Percentiles rank a stretch among this genome's conserved stretches.
phyloP scores from a whole-genome alignment of 2,797 vertebrate species.

The Thalassophryne amazonica region DNA sequence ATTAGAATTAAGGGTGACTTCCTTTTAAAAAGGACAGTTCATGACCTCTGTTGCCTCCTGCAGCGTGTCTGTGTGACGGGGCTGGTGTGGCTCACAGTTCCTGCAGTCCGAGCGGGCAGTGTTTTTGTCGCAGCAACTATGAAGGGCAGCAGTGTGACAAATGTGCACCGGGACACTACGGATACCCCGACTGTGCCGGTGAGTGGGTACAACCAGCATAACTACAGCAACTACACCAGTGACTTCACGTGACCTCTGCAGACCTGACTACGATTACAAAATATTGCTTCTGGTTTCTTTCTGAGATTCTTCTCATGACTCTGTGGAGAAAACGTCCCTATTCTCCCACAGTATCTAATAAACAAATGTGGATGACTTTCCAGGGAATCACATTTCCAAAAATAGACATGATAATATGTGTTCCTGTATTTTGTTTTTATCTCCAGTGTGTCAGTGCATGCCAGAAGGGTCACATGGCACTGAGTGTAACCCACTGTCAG shows the following conservation, averaged over 20 bases:
- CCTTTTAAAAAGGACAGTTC: background rate
- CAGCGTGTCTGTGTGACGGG: constrained; percentile 73
- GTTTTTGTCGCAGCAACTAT: constrained; percentile 70
- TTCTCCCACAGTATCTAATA: constrained; percentile 38
- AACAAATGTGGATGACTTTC: constrained; percentile 24
- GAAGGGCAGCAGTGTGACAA: constrained; percentile 69
- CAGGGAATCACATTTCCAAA: constrained; percentile 25
- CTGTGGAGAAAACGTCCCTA: constrained; percentile 7
- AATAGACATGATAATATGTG: constrained; percentile 22
- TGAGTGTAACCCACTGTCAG: constrained; percentile 71
- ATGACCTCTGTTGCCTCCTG: background rate
- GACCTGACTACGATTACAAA: constrained; percentile 17
- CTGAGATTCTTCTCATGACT: constrained; percentile 56
- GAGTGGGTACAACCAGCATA: constrained; percentile 37
- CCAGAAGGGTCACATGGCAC: constrained; percentile 71
- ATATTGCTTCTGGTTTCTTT: constrained; percentile 20
- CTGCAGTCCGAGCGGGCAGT: constrained; percentile 66
- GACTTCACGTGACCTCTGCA: background rate
- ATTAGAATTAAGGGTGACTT: background rate
- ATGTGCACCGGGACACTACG: constrained; percentile 75
- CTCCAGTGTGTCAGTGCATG: constrained; percentile 84
- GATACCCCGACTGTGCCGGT: constrained; percentile 75
- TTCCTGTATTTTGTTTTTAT: constrained; percentile 15
- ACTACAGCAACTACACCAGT: constrained; percentile 8
- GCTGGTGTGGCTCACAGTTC: constrained; percentile 62